phyloP scores from a whole-genome alignment of 2,797 vertebrate species.

The Leptatherina wallacei region DNA sequence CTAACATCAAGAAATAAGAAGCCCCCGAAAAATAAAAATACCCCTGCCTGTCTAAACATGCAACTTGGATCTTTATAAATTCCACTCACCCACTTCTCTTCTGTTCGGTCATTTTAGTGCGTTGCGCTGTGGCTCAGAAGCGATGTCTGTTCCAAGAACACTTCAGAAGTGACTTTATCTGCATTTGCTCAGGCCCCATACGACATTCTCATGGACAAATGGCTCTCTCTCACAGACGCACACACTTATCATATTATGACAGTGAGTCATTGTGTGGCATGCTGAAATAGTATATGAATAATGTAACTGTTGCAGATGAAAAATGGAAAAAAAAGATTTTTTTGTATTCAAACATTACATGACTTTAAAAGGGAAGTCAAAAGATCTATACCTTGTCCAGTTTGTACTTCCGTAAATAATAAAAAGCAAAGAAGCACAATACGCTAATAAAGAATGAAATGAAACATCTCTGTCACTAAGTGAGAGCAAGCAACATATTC shows the following conservation, averaged over 20 bases:
- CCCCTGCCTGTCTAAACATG: background rate
- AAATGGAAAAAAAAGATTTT: slow-evolving; percentile 1
- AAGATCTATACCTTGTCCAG: background rate
- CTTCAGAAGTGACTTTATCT: slow-evolving; percentile 69
- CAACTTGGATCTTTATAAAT: slow-evolving; percentile 11
- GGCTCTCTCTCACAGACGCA: slow-evolving; percentile 16
- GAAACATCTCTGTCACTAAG: background rate
- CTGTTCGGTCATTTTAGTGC: slow-evolving; percentile 27
- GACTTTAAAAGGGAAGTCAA: background rate
- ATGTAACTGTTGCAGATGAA: slow-evolving; percentile 21
- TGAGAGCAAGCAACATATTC: slow-evolving; percentile 3
- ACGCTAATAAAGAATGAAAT: background rate
- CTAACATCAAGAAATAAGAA: background rate
- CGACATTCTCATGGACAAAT: slow-evolving; percentile 43
- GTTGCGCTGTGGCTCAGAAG: slow-evolving; percentile 25
- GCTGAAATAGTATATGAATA: slow-evolving; percentile 36
- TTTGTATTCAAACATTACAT: slow-evolving; percentile 19
- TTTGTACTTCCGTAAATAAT: background rate
- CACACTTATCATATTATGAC: slow-evolving; percentile 54
- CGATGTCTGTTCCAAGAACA: slow-evolving; percentile 36
- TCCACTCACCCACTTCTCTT: slow-evolving; percentile 18
- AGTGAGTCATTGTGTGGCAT: slow-evolving; percentile 49
- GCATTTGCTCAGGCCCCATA: slow-evolving; percentile 68
- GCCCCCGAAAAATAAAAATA: background rate
- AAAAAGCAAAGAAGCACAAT: background rate